Conservation (phyloP, 2,113 vertebrate genomes). For the Pseudorasbora parva region DNA sequence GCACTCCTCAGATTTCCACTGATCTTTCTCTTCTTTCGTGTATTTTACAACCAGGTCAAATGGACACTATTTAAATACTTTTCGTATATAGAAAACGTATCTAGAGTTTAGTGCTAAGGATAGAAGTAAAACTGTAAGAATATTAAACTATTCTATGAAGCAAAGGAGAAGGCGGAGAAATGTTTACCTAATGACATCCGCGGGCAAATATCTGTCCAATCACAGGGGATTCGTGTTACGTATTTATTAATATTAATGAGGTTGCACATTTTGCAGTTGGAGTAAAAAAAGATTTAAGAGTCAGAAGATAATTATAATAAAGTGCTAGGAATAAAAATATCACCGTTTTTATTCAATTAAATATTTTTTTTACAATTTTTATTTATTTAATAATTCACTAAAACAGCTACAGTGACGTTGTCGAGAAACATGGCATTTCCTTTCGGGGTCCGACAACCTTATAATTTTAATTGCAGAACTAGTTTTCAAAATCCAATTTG, state of each 20-base stretch:
- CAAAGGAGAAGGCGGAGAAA: background rate
- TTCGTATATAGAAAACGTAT: background rate
- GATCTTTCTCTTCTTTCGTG: background rate
- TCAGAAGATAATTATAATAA: background rate
- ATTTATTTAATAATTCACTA: background rate
- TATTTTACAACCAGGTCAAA: background rate
- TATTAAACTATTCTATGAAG: background rate
- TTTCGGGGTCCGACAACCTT: background rate
- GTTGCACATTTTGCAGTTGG: background rate
- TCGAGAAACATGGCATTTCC: background rate
- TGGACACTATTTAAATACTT: background rate
- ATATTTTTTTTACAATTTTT: too few species aligned
- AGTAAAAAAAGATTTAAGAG: background rate
- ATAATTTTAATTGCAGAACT: background rate
- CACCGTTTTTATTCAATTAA: too few species aligned
- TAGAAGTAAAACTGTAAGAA: background rate
- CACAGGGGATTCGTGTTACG: background rate
- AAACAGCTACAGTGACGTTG: background rate
- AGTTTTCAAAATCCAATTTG: background rate
- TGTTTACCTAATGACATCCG: background rate
- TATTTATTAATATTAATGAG: background rate
- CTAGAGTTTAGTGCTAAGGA: background rate
- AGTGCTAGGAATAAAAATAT: background rate
- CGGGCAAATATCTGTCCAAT: background rate
- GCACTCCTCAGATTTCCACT: background rate